Percentiles rank a stretch among this genome's conserved stretches.
Conservation (phyloP, 2,113 vertebrate species). For the Chelonoidis abingdonii region DNA sequence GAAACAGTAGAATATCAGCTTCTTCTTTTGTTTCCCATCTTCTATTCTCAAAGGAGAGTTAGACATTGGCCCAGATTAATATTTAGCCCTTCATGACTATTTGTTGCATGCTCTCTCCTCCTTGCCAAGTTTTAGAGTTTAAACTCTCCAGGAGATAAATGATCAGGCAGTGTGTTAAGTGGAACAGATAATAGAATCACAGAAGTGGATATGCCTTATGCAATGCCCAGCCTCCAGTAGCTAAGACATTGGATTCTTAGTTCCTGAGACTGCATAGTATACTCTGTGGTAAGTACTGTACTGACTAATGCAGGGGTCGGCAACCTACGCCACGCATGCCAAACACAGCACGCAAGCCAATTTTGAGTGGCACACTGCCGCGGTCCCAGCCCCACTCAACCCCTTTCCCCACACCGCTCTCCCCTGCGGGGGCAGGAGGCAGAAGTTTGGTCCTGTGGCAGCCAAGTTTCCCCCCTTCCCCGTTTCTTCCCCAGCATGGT, state of each 20-base stretch:
- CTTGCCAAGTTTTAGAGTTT: neutral
- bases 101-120: neutral
- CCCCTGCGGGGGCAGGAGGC: too few species aligned
- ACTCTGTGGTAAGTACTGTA: neutral
- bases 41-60: neutral
- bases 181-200: neutral
- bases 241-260: neutral
- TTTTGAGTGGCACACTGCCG: too few species aligned
- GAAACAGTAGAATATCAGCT: neutral
- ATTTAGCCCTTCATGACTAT: neutral
- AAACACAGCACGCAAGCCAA: too few species aligned
- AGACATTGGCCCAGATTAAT: neutral
- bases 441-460: too few species aligned
- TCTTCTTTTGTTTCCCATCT: neutral
- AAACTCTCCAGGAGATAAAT: neutral
- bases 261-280: accelerated
- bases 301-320: too few species aligned
- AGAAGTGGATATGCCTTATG: accelerated
- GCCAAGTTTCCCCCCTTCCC: too few species aligned
- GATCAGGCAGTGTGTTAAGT: neutral
- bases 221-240: accelerated
- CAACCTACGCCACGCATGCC: too few species aligned
- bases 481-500: too few species aligned
- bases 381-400: too few species aligned
- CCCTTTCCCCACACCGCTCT: too few species aligned